Percentiles rank a stretch among this genome's conserved stretches.
Evolutionary conservation across 2,113 vertebrate species (phyloP).

Genomic region (Solea senegalensis): DNA sequence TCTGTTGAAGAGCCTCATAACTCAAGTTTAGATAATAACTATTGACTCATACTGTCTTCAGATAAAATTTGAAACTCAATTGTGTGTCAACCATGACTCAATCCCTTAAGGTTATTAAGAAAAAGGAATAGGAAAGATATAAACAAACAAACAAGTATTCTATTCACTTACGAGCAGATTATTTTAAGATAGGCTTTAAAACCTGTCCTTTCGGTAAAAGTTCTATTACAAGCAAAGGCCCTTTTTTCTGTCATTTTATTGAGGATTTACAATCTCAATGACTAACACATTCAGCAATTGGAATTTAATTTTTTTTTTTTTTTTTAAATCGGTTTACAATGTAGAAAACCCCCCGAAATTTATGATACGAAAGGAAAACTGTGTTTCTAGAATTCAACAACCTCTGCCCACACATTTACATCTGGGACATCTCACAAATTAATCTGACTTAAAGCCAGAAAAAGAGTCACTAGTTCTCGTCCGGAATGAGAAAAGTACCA

Average conservation of each 20-base stretch:
- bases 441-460: conserved; percentile 37
- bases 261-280: too few species aligned
- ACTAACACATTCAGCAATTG: too few species aligned
- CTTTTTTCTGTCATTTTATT: too few species aligned
- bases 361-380: conserved; percentile 40
- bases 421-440: conserved; percentile 59
- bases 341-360: conserved; percentile 31
- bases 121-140: too few species aligned
- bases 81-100: too few species aligned
- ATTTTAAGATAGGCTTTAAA: not conserved
- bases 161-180: too few species aligned
- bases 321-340: conserved; percentile 19
- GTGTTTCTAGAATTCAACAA: conserved; percentile 46
- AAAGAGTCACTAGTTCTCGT: not conserved
- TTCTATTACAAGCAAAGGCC: not conserved
- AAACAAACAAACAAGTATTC: too few species aligned
- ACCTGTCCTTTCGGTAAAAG: not conserved
- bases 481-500: conserved; percentile 5
- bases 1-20: too few species aligned
- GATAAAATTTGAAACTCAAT: too few species aligned
- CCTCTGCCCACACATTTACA: conserved; percentile 23
- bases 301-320: conserved; percentile 15
- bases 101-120: too few species aligned
- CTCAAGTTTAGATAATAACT: too few species aligned
- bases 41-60: too few species aligned